Evolutionary conservation across 2,113 vertebrate species (phyloP).

Genomic region (Edolisoma coerulescens): DNA sequence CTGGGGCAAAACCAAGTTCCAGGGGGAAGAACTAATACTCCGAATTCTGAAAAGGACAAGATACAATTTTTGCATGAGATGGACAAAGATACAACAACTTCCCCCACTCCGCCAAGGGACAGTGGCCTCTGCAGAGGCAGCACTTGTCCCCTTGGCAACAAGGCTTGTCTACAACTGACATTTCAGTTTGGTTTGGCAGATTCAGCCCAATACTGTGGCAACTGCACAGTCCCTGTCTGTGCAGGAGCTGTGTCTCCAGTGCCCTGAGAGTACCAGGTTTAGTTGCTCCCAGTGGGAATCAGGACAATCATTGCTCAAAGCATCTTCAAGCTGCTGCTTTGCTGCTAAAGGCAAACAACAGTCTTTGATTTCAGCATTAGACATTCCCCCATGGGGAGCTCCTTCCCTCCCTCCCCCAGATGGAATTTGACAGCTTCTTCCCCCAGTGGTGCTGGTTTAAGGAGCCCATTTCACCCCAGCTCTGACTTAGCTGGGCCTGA

Average conservation of each 20-base stretch:
- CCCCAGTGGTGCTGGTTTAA: not conserved
- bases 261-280: rapidly evolving
- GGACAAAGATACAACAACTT: not conserved
- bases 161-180: not conserved
- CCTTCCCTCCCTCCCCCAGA: not conserved
- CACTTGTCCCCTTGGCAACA: not conserved
- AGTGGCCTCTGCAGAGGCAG: not conserved
- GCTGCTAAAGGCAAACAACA: not conserved
- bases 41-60: not conserved
- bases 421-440: not conserved
- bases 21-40: not conserved
- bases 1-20: not conserved
- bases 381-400: not conserved
- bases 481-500: not conserved
- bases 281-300: not conserved
- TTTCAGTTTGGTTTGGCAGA: not conserved
- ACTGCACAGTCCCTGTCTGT: not conserved
- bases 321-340: not conserved
- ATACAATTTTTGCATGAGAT: not conserved
- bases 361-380: not conserved
- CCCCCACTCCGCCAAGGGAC: not conserved
- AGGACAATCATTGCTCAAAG: not conserved
- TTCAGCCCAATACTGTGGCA: not conserved
- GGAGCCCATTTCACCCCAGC: not conserved
- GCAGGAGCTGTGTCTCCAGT: not conserved